Base-by-base conservation (phyloP, 2,113 vertebrate genomes). In the Sialia sialis region DNA sequence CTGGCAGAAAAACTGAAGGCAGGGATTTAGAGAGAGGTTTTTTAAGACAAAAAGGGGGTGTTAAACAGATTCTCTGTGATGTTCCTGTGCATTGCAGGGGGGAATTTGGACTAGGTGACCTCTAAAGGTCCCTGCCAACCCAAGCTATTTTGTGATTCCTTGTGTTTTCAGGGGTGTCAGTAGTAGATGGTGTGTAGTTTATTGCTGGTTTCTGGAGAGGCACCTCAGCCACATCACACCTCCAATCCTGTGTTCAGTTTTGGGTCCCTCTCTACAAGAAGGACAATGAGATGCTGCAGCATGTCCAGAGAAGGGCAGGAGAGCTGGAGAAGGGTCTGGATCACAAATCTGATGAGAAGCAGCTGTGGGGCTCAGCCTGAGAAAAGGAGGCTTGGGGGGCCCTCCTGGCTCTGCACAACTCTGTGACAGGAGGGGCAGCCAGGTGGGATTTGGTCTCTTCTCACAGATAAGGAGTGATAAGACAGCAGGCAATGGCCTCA, bases 271-370 rank as follows among this genome's bases (percentile, higher is more conserved):
- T 36, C 6, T 18, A 27, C 36, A 60, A 20, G 8, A 56, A 56
- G 58, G 17, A 36, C 6, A 8, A 9, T 13, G 26, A 54, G 54
- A 11, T 3, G 29, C 46, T 82, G 39, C n/a, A 63, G 16, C 22
- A 18, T 7, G 11, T 56, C 23, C 30, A 43, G 34, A 49, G 34
- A 41, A 49, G 17, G 13, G 16, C 49, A 51, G 13, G 0, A 0
- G 23, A 46, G 20, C n/a, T 75, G 34, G 29, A 46, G 39, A 67
- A 67, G 23, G 6, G 11, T 46, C 52, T 74, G 59, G 52, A 81
- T 44, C 68, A 58, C 23, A 13, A 4, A 2, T 38, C 19, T 89
- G 62, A 48, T 46, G 38, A 54, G 60, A 6, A 75, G 44, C 13
- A 66, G n/a, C 44, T 80, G 51, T 23, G 30, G 7, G 21, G 4